phyloP scores from a whole-genome alignment of 2,113 vertebrate genomes.

The Odocoileus hemionus region DNA sequence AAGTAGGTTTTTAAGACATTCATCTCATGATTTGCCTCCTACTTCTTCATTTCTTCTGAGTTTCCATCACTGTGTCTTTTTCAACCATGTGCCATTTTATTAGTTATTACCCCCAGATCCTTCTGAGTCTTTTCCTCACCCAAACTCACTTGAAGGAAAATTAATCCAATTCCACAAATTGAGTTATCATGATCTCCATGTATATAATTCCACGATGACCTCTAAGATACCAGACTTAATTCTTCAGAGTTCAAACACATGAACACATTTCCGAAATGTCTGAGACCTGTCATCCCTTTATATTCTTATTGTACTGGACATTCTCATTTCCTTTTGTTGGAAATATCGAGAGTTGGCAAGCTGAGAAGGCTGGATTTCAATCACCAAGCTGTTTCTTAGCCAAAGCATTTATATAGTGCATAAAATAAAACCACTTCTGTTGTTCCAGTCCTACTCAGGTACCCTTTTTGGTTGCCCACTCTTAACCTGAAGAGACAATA shows the following conservation, averaged over 20 bases:
- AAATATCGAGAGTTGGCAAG: neutral
- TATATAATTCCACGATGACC: neutral
- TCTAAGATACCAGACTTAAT: neutral
- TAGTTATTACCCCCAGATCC: neutral
- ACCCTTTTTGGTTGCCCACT: neutral
- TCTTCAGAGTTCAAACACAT: neutral
- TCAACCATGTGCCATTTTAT: neutral
- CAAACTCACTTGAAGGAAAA: neutral
- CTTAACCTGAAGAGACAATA: neutral
- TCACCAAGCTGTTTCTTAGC: neutral
- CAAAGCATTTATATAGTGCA: neutral
- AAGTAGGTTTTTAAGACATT: neutral
- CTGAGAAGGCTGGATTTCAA: neutral
- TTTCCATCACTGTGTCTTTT: neutral
- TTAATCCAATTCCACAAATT: neutral
- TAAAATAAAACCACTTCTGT: neutral
- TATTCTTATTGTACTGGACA: neutral
- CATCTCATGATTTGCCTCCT: neutral
- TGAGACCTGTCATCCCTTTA: neutral
- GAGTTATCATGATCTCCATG: neutral
- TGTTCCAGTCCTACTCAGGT: neutral
- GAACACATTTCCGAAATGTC: neutral
- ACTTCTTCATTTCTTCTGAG: neutral
- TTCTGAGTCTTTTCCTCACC: neutral
- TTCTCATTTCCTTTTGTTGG: neutral